Conservation (phyloP, 2,797 vertebrate species). For the Triplophysa bombifrons region DNA sequence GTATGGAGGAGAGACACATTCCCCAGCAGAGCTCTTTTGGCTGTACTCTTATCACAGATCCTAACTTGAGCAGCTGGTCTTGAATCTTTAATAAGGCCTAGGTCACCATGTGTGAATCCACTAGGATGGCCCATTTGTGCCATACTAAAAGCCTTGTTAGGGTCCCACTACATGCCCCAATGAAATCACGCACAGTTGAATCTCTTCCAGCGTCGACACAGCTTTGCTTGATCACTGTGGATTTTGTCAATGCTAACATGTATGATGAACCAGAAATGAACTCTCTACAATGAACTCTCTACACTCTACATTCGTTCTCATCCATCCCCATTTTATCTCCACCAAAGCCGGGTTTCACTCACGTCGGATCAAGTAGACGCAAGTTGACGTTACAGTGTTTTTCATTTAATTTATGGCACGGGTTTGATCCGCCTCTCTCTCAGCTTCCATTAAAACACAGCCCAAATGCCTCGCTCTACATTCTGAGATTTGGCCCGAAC, state of each 20-base stretch:
- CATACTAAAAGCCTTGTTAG: conserved; percentile 39
- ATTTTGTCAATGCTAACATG: conserved; percentile 17
- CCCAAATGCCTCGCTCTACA: conserved; percentile 53
- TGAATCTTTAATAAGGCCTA: conserved; percentile 61
- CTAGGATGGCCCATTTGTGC: conserved; percentile 37
- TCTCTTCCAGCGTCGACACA: conserved; percentile 3
- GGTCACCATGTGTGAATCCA: conserved; percentile 48
- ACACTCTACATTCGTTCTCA: too few relatives aligned
- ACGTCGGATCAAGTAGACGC: conserved; percentile 42
- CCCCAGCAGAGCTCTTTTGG: conserved; percentile 23
- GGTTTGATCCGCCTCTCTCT: conserved; percentile 50
- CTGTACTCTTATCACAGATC: conserved; percentile 16
- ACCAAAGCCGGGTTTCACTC: conserved; percentile 41
- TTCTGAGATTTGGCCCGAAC: conserved; percentile 41
- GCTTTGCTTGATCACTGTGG: conserved; percentile 1
- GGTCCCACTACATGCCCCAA: conserved; percentile 9
- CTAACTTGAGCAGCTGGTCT: conserved; percentile 51
- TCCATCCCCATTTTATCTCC: conserved; percentile 28
- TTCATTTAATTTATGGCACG: conserved; percentile 51
- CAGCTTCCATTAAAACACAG: conserved; percentile 53
- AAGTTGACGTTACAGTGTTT: conserved; percentile 48
- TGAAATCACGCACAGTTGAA: conserved; percentile 21
- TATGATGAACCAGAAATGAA: conserved; percentile 14
- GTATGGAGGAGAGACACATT: conserved; percentile 21
- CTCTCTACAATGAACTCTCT: neutral